These are phyloP conservation scores for Coreius guichenoti DNA, from an alignment of 2,797 vertebrate genomes.

Conservation along the genomic window DNA sequence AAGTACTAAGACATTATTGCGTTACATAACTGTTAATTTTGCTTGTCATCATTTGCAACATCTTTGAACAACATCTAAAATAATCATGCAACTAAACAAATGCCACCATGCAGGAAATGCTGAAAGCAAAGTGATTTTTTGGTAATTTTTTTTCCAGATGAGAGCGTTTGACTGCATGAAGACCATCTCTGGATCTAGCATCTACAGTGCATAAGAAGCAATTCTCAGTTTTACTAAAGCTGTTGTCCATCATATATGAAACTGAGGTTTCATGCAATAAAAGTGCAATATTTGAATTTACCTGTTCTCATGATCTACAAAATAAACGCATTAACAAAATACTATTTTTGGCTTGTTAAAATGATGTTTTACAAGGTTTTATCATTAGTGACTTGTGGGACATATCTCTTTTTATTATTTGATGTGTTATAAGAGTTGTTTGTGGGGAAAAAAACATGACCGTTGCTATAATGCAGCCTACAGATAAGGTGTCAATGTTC, in stretches of 20 bases:
- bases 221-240: slow-evolving; percentile 39
- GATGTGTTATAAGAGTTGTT: not conserved
- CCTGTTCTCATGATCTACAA: not conserved
- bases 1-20: not conserved
- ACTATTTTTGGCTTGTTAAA: not conserved
- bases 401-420: not conserved
- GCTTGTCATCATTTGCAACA: not conserved
- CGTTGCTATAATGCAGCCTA: not conserved
- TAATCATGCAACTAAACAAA: not conserved
- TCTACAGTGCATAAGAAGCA: not conserved
- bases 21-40: not conserved
- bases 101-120: not conserved
- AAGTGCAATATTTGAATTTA: not conserved
- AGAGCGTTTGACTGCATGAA: slow-evolving; percentile 56
- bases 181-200: not conserved
- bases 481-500: not conserved
- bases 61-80: not conserved
- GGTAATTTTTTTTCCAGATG: slow-evolving; percentile 59
- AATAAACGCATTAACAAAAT: slow-evolving; percentile 44
- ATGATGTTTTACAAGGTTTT: not conserved
- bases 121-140: not conserved
- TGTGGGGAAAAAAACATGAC: no score
- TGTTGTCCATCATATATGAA: slow-evolving; percentile 58
- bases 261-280: not conserved
- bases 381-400: not conserved